Evolutionary conservation across 2,113 vertebrate genomes (phyloP), one percentile per base, ranked within the genome.

Genomic region (Chionodraco myersi): DNA sequence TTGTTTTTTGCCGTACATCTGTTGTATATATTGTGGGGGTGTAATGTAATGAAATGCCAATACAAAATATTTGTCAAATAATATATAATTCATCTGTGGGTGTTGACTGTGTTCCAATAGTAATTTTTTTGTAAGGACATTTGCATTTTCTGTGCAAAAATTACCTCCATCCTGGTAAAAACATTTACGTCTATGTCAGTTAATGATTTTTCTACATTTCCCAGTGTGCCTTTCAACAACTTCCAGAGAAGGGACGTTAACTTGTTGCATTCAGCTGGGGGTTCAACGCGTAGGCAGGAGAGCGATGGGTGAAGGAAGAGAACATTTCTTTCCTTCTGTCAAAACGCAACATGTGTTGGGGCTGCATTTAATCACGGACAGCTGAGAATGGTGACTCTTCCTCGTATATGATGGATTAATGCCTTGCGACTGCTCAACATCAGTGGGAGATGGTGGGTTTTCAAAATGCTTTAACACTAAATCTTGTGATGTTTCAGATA

Each of bases 161-260:
- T 71, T 8, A 49, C 45, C 44, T 9, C 30, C 44, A 47, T 75
- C 68, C 57, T 18, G 49, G 23, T 66, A 13, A 76, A 83, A 80
- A 30, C 16, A 68, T 52, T 56, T 52, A 36, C 63, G 49, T 53
- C 72, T 12, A 60, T 63, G 61, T 58, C 44, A 16, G 65, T 18
- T 78, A 68, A 70, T 68, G 54, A 72, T 87, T 84, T 41, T 78
- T 66, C 34, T 70, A 2, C 57, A 48, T 76, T 73, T 74, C 26
- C 72, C 77, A 60, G 53, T 7, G 9, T 11, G 44, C 23, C 30
- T 69, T 53, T 66, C 54, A 61, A 78, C 44, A 78, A 77, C 62
- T 80, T 75, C 47, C 60, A 65, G 23, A 53, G 52, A 71, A 48
- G 52, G 49, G 71, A 75, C 77, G 48, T 48, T 41, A 54, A 82